Conservation (phyloP, 2,888 invertebrate species). For the Macrosoma leucophasiata region DNA sequence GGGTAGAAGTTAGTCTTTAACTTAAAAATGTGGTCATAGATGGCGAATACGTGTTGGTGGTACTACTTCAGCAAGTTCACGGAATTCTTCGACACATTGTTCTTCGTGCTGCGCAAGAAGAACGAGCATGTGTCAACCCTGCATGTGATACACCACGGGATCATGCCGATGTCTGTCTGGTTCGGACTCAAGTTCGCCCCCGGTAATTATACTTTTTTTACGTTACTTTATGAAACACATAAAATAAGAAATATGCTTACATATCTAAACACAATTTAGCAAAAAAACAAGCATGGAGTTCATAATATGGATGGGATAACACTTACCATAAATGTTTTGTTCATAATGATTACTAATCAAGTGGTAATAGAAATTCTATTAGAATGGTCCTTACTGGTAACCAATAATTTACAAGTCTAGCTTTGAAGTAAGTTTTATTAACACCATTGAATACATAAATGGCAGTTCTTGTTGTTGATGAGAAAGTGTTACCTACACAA, state of each 20-base stretch:
- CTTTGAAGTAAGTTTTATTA: no score
- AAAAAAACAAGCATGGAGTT: no score
- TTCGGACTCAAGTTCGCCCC: conserved; percentile 97
- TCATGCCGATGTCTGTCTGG: conserved; percentile 98
- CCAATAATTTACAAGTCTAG: no score
- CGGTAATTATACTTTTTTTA: conserved; percentile 71
- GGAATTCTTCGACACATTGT: conserved; percentile 97
- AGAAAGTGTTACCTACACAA: no score
- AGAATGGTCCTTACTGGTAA: no score
- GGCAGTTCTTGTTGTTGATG: no score
- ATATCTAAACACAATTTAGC: no score
- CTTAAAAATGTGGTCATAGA: conserved; percentile 72
- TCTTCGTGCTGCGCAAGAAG: conserved; percentile 96
- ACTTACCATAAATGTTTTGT: background rate
- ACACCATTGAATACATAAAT: no score
- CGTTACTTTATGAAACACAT: no score
- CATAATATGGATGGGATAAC: conserved; percentile 1
- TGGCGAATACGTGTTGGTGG: conserved; percentile 97
- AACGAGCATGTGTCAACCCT: conserved; percentile 94
- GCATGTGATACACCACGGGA: conserved; percentile 97
- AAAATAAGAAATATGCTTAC: background rate
- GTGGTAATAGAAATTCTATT: no score
- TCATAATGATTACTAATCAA: background rate
- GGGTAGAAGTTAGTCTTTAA: no score
- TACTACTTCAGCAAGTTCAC: conserved; percentile 98